These are phyloP conservation scores for Aphelocoma californica DNA, from an alignment of 2,797 vertebrate species.

Conservation along the genomic window DNA sequence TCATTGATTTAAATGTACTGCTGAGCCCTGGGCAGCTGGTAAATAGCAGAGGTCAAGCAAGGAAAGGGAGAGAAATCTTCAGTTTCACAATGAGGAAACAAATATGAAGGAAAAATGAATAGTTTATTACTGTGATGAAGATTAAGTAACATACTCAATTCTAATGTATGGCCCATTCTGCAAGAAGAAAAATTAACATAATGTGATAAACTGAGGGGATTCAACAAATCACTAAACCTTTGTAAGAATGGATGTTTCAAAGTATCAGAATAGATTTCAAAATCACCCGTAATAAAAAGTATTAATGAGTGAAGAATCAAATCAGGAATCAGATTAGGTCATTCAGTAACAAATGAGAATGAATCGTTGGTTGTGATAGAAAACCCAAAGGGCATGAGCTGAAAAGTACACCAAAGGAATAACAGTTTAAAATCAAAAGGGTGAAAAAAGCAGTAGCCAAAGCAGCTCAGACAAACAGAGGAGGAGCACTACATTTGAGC, in stretches of 20 bases:
- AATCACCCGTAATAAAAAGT: conserved; percentile 21
- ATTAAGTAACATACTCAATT: conserved; percentile 31
- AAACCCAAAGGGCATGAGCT: background rate
- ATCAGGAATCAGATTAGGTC: background rate
- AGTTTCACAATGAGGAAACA: background rate
- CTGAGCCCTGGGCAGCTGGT: background rate
- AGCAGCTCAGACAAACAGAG: conserved; percentile 16
- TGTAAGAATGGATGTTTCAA: background rate
- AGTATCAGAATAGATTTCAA: conserved; percentile 16
- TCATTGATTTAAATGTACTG: background rate
- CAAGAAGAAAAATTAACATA: conserved; percentile 27
- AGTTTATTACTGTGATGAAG: background rate
- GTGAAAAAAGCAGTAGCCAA: conserved; percentile 15
- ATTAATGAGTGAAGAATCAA: conserved; percentile 23
- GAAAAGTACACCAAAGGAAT: background rate
- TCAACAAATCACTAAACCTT: conserved; percentile 44
- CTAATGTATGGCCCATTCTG: background rate
- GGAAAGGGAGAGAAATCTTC: background rate
- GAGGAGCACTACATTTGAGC: background rate
- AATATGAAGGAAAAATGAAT: background rate
- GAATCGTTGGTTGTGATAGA: background rate
- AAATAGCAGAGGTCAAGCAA: background rate
- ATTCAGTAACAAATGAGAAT: background rate
- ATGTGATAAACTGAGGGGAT: conserved; percentile 30
- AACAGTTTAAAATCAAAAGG: conserved; percentile 20